Base-by-base conservation (phyloP, 2,888 invertebrate genomes). In the Camptogramma bilineatum region DNA sequence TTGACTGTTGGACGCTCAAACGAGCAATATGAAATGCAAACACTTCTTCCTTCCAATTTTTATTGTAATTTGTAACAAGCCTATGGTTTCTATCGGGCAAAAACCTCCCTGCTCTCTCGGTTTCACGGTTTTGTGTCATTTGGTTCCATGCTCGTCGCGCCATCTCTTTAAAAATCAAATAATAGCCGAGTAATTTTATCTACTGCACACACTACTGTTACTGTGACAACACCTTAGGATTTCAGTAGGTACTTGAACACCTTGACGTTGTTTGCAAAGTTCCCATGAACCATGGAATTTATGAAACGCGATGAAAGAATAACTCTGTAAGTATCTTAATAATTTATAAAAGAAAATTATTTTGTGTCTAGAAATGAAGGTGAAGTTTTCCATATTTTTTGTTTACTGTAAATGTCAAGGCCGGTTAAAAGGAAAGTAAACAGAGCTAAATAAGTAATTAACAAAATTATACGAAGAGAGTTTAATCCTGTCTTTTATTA, bases 201-300 rank as follows among this genome's bases (percentile, higher is more conserved):
- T 51, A 51, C 53, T 53, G 42, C n/a, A 10, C 10, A 4, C 1
- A n/a, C 21, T 46, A 19, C 24, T 8, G n/a, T n/a, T 34, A 39
- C 54, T 44, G 50, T 63, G 31, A 7, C 44, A 18, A 44, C 55
- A 24, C 48, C 16, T 18, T 24, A 54, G 50, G n/a, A 54, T 54
- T 51, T 50, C 17, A 53, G 31, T n/a, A n/a, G n/a, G n/a, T 31
- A 50, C 42, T 17, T 18, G 39, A 52, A 50, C 56, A 46, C 53
- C 44, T 58, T 54, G 34, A 10, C 42, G n/a, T 39, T 56, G 51
- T 42, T 39, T 39, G 18, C 24, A 52, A 52, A 47, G 42, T 28
- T 44, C 16, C 48, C 44, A 51, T 55, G 52, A 34, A 62, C 62
- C 46, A 24, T 18, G 52, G 52, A 52, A 47, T 56, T 56, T 47